Conservation (phyloP, 2,888 invertebrate genomes). For the Bhutanitis thaidina region DNA sequence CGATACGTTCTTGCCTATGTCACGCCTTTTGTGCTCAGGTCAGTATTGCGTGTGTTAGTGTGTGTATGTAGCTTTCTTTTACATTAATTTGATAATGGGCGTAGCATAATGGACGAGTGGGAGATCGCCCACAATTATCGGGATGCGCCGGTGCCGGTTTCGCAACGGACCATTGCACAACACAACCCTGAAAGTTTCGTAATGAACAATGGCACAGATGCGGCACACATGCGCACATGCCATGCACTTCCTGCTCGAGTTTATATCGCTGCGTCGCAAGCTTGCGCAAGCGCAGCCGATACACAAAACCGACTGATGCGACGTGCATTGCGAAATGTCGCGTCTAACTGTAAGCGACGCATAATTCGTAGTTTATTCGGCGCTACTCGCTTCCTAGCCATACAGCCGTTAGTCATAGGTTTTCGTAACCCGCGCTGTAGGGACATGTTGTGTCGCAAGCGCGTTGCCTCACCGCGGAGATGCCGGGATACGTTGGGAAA, state of each 20-base stretch:
- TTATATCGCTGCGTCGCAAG: slow-evolving; percentile 56
- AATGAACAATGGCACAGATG: slow-evolving; percentile 75
- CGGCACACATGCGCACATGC: slow-evolving; percentile 74
- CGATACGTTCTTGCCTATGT: background rate
- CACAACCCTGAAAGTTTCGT: slow-evolving; percentile 77
- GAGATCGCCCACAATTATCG: slow-evolving; percentile 71
- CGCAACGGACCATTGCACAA: slow-evolving; percentile 71
- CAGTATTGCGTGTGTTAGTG: background rate
- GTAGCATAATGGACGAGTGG: slow-evolving; percentile 35
- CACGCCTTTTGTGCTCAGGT: background rate
- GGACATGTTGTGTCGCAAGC: slow-evolving; percentile 74
- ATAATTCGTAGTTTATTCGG: slow-evolving; percentile 44
- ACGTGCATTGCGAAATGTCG: slow-evolving; percentile 59
- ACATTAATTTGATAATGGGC: slow-evolving; percentile 3
- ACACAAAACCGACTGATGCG: slow-evolving; percentile 53
- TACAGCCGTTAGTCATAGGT: slow-evolving; percentile 59
- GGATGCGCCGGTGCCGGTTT: slow-evolving; percentile 65
- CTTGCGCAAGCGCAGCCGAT: slow-evolving; percentile 66
- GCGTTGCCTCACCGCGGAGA: slow-evolving; percentile 61
- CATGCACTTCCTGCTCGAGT: slow-evolving; percentile 76
- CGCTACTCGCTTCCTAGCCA: slow-evolving; percentile 52
- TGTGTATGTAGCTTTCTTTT: slow-evolving; percentile 10
- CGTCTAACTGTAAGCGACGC: slow-evolving; percentile 50
- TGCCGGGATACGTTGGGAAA: slow-evolving; percentile 78
- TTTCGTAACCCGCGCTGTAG: slow-evolving; percentile 77